Conservation (phyloP, 2,888 invertebrate genomes). For the Clitarchus hookeri region DNA sequence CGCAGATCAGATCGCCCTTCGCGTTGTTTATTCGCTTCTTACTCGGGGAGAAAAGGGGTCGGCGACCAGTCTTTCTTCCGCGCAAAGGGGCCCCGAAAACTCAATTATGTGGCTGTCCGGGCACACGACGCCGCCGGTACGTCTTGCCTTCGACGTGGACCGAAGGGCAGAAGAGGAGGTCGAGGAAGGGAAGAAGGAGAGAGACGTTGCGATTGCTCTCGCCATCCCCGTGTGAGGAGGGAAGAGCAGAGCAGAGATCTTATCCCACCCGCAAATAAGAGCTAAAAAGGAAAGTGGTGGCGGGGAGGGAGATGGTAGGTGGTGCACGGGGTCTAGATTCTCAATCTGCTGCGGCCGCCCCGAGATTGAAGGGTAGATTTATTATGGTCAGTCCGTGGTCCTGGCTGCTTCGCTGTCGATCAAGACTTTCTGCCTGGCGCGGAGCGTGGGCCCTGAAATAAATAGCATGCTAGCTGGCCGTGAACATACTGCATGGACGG, state of each 20-base stretch:
- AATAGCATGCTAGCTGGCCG: no score
- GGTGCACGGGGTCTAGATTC: neutral
- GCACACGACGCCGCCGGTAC: neutral
- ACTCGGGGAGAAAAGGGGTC: neutral
- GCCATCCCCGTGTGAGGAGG: neutral
- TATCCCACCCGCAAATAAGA: neutral
- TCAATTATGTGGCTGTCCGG: conserved; percentile 14
- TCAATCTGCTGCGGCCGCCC: neutral
- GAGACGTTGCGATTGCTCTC: neutral
- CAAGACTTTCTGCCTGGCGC: neutral
- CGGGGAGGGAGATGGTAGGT: neutral
- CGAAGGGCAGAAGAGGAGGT: neutral
- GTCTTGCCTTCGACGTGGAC: conserved; percentile 9
- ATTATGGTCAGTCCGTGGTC: neutral
- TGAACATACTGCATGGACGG: no score
- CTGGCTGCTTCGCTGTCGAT: neutral
- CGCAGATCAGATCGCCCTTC: neutral
- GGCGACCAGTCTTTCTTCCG: neutral
- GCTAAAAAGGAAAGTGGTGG: neutral
- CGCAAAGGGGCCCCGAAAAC: conserved; percentile 7
- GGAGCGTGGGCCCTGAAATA: no score
- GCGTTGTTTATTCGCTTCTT: conserved; percentile 9
- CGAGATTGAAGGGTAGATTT: conserved; percentile 10
- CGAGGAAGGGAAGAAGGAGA: neutral
- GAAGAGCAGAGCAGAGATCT: neutral